Evolutionary conservation across 2,797 vertebrate genomes (phyloP), one percentile per base, ranked within the genome.

Genomic region (Pogoniulus pusillus): DNA sequence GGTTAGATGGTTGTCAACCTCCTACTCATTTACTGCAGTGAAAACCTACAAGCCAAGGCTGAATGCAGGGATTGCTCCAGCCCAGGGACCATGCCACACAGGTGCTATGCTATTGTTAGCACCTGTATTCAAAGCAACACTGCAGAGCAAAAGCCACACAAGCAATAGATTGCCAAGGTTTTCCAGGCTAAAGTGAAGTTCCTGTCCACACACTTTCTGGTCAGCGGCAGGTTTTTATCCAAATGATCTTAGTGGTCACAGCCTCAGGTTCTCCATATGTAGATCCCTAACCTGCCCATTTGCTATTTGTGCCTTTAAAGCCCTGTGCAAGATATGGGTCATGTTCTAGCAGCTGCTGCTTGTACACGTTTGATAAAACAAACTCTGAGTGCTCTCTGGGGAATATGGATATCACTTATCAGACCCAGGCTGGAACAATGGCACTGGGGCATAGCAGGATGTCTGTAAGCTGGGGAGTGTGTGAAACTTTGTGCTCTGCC

Each of bases 371-470:
- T 66, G 35, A 20, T 47, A 43, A 84, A 87, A 23, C 0, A 1
- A 72, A 18, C 20, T 69, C 47, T 20, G 54, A 70, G 26, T 29
- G n/a, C 3, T 35, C 90, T 86, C 47, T 81, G 54, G n/a, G 41
- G 45, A 62, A 35, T 35, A 24, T 5, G 19, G 51, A 2, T 62
- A 55, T n/a, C 30, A 15, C 39, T 19, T 39, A 13, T 37, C 43
- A 82, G 16, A 30, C 49, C 6, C 26, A 30, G 68, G 68, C 27
- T 71, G 76, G 60, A 74, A 20, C 10, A 45, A 35, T 1, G 6
- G 17, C 27, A 15, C 43, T 66, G 27, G 26, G 47, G 17, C 55
- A 19, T 2, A 80, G 77, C 6, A 11, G 0, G 0, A 4, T 63
- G 53, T 45, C 59, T 60, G n/a, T 43, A 45, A 65, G 27, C 23